phyloP scores from a whole-genome alignment of 2,113 vertebrate genomes.

The Manacus vitellinus region DNA sequence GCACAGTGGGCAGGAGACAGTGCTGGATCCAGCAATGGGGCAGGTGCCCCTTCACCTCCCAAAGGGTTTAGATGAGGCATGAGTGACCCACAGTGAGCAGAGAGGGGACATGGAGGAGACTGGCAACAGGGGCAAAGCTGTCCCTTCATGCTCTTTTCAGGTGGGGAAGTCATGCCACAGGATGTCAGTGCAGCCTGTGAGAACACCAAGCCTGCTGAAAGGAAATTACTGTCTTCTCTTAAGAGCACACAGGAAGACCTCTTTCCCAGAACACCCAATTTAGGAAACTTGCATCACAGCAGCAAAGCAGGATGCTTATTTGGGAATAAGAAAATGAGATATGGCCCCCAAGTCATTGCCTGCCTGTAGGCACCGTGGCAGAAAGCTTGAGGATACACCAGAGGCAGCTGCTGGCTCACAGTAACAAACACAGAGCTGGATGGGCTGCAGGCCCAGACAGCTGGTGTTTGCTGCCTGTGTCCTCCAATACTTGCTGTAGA shows the following conservation, averaged over 20 bases:
- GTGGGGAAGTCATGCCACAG: slow-evolving; percentile 5
- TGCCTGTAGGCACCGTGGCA: neutral
- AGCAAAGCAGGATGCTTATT: slow-evolving; percentile 46
- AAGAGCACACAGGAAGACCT: slow-evolving; percentile 26
- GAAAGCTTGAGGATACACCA: neutral
- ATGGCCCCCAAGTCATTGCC: neutral
- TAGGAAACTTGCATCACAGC: slow-evolving; percentile 50
- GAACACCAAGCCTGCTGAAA: slow-evolving; percentile 19
- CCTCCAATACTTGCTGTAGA: neutral
- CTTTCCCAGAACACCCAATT: slow-evolving; percentile 63
- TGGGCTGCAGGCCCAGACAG: neutral
- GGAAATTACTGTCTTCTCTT: slow-evolving; percentile 5
- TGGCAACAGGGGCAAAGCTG: neutral
- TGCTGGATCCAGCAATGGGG: neutral
- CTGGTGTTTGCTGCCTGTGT: neutral
- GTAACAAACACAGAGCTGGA: neutral
- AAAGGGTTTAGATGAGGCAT: neutral
- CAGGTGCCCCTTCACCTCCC: neutral
- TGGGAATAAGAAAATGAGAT: slow-evolving; percentile 17
- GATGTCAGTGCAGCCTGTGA: slow-evolving; percentile 51
- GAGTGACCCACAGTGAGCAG: neutral
- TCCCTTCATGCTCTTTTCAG: neutral
- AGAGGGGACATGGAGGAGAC: neutral
- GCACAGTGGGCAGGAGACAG: neutral
- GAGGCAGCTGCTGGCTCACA: slow-evolving; percentile 1